Evolutionary conservation across 2,888 invertebrate genomes (phyloP).

Genomic region (Acronicta leporina): DNA sequence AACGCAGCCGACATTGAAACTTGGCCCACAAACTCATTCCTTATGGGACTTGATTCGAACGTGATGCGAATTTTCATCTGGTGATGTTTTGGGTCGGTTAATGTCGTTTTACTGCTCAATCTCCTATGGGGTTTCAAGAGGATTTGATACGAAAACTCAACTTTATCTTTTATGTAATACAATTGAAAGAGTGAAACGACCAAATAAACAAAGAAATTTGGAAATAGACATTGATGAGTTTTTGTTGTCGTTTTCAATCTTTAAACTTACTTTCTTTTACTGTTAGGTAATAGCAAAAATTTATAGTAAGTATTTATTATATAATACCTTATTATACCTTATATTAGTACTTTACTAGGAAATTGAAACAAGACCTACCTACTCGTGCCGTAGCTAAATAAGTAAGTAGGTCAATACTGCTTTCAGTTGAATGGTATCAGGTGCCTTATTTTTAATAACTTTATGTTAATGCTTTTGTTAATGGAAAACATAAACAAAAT

Average conservation of each 20-base stretch:
- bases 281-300: too few species aligned
- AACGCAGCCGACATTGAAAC: constrained; percentile 76
- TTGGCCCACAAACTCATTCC: constrained; percentile 74
- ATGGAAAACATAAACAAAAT: too few species aligned
- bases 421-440: too few species aligned
- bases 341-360: too few species aligned
- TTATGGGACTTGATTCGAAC: constrained; percentile 76
- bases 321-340: too few species aligned
- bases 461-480: too few species aligned
- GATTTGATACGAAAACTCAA: constrained; percentile 68
- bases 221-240: constrained; percentile 1
- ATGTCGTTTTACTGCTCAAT: constrained; percentile 76
- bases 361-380: too few species aligned
- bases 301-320: too few species aligned
- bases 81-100: constrained; percentile 70
- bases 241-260: background rate
- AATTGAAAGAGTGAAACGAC: constrained; percentile 29
- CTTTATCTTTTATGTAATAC: constrained; percentile 59
- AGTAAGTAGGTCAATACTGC: too few species aligned
- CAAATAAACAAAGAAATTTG: constrained; percentile 24
- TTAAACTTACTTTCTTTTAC: too few species aligned
- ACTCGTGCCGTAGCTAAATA: too few species aligned
- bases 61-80: constrained; percentile 75
- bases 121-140: constrained; percentile 65
- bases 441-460: too few species aligned